phyloP scores from a whole-genome alignment of 2,797 vertebrate species.

The Leptatherina wallacei region DNA sequence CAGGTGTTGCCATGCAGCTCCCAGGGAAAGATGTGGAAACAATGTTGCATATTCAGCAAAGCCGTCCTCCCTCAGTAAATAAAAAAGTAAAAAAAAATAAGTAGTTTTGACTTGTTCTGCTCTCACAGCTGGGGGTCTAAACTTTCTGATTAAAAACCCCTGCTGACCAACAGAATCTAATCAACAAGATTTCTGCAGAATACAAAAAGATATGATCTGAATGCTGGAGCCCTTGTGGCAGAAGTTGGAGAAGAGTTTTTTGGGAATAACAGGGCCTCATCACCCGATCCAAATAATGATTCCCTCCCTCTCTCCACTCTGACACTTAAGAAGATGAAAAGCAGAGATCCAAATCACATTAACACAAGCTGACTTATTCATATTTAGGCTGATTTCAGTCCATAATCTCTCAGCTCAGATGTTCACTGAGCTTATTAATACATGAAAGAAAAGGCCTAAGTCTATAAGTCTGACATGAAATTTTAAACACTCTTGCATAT shows the following conservation, averaged over 20 bases:
- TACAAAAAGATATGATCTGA: slow-evolving; percentile 32
- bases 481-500: slow-evolving; percentile 81
- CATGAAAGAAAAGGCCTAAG: slow-evolving; percentile 84
- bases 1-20: slow-evolving; percentile 8
- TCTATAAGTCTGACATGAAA: slow-evolving; percentile 84
- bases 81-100: slow-evolving; percentile 1
- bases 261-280: slow-evolving; percentile 58
- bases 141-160: slow-evolving; percentile 21
- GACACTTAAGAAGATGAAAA: slow-evolving; percentile 83
- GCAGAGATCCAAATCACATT: slow-evolving; percentile 77
- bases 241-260: slow-evolving; percentile 37
- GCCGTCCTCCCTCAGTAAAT: neutral
- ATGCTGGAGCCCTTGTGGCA: slow-evolving; percentile 11
- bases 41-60: slow-evolving; percentile 24
- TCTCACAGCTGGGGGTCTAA: slow-evolving; percentile 23
- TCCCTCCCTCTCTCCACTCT: slow-evolving; percentile 57
- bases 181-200: slow-evolving; percentile 31
- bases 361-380: slow-evolving; percentile 84
- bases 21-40: slow-evolving; percentile 3
- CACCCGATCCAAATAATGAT: slow-evolving; percentile 66
- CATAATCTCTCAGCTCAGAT: slow-evolving; percentile 83
- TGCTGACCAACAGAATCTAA: slow-evolving; percentile 20
- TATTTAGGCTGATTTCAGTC: slow-evolving; percentile 83
- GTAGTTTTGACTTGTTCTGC: slow-evolving; percentile 4
- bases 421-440: slow-evolving; percentile 83